phyloP scores from a whole-genome alignment of 2,113 vertebrate genomes.

The Boulengeromyrus knoepffleri region DNA sequence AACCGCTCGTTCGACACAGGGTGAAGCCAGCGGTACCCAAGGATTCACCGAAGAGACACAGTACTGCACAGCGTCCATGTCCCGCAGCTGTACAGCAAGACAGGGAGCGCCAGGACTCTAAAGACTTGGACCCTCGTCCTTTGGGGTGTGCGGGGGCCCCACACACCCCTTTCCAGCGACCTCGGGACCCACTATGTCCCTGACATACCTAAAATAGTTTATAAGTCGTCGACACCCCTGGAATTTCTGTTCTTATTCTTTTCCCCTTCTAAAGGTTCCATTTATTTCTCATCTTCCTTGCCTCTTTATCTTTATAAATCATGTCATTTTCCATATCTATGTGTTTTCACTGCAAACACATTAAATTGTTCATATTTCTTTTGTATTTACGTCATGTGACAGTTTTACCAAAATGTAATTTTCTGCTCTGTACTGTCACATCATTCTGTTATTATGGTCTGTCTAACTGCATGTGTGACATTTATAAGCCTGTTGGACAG shows the following conservation, averaged over 20 bases:
- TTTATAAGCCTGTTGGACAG: not conserved
- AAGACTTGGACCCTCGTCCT: too few relatives aligned
- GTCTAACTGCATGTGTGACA: not conserved
- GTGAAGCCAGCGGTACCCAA: too few relatives aligned
- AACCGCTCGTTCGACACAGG: too few relatives aligned
- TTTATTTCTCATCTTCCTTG: not conserved
- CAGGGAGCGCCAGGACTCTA: too few relatives aligned
- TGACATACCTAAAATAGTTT: not conserved
- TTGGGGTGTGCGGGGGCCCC: too few relatives aligned
- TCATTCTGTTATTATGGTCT: not conserved
- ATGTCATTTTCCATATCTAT: not conserved
- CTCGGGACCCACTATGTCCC: too few relatives aligned
- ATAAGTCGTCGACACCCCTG: not conserved
- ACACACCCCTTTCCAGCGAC: too few relatives aligned
- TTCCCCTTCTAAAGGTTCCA: not conserved
- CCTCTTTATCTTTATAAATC: not conserved
- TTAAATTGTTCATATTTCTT: not conserved
- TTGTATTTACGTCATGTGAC: conserved; percentile 4
- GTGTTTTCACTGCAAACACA: not conserved
- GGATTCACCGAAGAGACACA: too few relatives aligned
- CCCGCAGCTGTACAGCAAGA: too few relatives aligned
- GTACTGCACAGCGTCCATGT: too few relatives aligned
- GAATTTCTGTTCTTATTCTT: not conserved
- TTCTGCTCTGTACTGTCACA: not conserved
- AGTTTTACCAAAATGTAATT: not conserved